Base-by-base conservation (phyloP, 2,888 invertebrate genomes). In the Balanococcus diminutus region DNA sequence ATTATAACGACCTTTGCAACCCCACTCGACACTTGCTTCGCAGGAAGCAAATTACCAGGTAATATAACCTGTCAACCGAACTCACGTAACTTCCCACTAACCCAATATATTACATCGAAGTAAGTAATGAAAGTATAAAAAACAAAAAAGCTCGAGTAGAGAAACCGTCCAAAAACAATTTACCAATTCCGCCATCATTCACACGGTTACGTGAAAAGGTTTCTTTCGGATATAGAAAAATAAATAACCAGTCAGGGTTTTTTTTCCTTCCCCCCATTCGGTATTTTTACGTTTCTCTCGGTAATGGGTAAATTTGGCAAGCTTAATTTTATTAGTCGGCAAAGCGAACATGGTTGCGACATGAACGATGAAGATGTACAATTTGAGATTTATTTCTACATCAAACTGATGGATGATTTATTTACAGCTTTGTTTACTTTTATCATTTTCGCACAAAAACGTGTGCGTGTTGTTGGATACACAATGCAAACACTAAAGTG, bases 301-400 rank as follows among this genome's bases (percentile, higher is more conserved):
- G 2, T 28, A 67, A 28, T 6, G 25, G 61, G 1, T 61, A 25
- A 61, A 22, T 28, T 28, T 16, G 25, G 14, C 22, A 61, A 28
- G 67, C 67, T 67, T 67, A 67, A 67, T 67, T 67, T 67, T 67
- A 67, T 67, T 67, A 67, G 67, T 67, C 28, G 28, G 28, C 67
- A 16, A 67, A 67, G 16, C 67, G 67, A 67, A 67, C 28, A 67
- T 28, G 4, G 9, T 67, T 28, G 14, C 16, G 28, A 67, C 28
- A 28, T 67, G 67, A 67, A 67, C 67, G 67, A 67, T 67, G 67
- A 67, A 67, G 28, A 67, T 28, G 67, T 14, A 67, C 67, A 67
- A 67, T 67, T 67, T 67, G 28, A 67, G 67, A 67, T 67, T 67
- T 67, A 67, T 67, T 28, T 67, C 67, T 28, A 67, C 67, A 67